These are phyloP conservation scores for Mycogona germanica DNA, from an alignment of 2,888 invertebrate species.

Conservation along the genomic window DNA sequence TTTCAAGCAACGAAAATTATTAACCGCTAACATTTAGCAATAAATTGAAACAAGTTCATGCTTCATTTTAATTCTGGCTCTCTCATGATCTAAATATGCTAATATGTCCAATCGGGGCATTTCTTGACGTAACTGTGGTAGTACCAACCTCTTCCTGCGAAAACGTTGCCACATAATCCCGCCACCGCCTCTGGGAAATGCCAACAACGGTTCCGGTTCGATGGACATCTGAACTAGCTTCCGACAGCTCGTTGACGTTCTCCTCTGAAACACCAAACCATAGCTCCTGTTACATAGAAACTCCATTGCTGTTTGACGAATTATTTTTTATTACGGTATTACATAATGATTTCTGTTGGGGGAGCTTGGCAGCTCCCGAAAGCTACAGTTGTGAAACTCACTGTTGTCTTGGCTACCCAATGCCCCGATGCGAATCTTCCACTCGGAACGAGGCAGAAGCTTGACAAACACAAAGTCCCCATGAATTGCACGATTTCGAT, in stretches of 20 bases:
- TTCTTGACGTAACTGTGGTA: too few relatives aligned
- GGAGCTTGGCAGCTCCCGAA: background rate
- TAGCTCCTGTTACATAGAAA: too few relatives aligned
- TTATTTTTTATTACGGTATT: background rate
- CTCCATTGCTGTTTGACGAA: background rate
- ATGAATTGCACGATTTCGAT: conserved; percentile 35
- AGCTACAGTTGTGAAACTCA: background rate
- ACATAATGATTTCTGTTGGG: background rate
- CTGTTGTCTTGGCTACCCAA: conserved; percentile 14
- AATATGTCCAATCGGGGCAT: too few relatives aligned
- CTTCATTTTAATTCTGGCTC: too few relatives aligned
- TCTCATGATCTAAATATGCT: too few relatives aligned
- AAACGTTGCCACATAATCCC: conserved; percentile 32
- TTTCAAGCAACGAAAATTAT: too few relatives aligned
- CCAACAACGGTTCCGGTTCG: conserved; percentile 32
- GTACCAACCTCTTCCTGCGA: conserved; percentile 24
- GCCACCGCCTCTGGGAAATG: conserved; percentile 31
- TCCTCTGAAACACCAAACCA: too few relatives aligned
- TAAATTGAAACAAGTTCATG: conserved; percentile 21
- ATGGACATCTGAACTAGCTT: conserved; percentile 19
- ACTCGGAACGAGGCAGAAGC: conserved; percentile 26
- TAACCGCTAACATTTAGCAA: too few relatives aligned
- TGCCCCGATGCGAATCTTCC: conserved; percentile 26
- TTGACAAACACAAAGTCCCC: conserved; percentile 33
- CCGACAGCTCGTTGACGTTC: background rate